Conservation (phyloP, 2,113 vertebrate species). For the Genyomyrus donnyi region DNA sequence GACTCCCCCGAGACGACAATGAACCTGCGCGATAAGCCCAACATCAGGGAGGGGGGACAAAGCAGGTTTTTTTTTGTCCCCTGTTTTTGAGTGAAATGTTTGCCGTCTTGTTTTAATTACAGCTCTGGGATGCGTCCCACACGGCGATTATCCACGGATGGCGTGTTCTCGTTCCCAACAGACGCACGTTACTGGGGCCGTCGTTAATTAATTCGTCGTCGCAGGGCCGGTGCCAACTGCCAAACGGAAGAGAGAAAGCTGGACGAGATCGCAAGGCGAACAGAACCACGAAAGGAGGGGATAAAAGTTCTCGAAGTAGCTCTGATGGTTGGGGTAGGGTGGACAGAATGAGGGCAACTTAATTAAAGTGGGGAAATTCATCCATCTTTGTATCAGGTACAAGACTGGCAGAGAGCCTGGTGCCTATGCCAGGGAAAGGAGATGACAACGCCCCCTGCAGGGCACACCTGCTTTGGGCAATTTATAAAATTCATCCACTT, state of each 20-base stretch:
- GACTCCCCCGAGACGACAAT: neutral
- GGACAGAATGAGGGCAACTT: neutral
- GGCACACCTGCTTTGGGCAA: neutral
- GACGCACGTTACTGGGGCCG: neutral
- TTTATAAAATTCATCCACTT: neutral
- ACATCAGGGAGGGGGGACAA: neutral
- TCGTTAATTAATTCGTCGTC: neutral
- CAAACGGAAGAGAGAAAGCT: neutral
- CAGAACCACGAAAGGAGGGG: neutral
- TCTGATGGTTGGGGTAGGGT: neutral
- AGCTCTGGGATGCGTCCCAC: neutral
- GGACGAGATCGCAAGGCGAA: neutral
- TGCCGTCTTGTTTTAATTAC: slow-evolving; percentile 20
- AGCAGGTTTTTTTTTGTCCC: neutral
- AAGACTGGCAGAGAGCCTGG: neutral
- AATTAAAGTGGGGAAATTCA: neutral
- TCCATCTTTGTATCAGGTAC: neutral
- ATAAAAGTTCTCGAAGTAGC: neutral
- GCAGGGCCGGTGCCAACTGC: neutral
- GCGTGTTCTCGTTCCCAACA: neutral
- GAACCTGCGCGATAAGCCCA: neutral
- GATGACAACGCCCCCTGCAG: neutral
- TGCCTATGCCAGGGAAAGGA: neutral
- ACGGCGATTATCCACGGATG: neutral
- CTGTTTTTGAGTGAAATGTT: neutral